A percentile compares a stretch with the other conserved stretches of the same genome.
Evolutionary conservation across 2,797 vertebrate species (phyloP).

Genomic region (Brachymystax lenok): DNA sequence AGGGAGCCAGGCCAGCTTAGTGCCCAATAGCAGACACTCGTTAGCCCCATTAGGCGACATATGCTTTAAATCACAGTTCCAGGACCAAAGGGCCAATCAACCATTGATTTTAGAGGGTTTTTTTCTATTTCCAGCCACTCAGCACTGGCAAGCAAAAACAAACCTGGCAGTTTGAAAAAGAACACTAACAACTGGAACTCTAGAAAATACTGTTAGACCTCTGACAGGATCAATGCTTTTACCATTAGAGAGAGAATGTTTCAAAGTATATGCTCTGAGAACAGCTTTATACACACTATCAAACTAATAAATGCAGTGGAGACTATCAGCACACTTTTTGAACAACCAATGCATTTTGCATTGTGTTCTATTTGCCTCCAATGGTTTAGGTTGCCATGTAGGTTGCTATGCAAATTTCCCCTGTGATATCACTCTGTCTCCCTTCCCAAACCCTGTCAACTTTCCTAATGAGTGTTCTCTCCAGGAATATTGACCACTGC

Average conservation of each 20-base stretch:
- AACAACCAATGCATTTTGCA: background rate
- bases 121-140: slow-evolving; percentile 49
- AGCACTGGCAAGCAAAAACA: slow-evolving; percentile 63
- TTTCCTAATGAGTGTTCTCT: background rate
- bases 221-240: slow-evolving; percentile 27
- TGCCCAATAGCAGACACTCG: slow-evolving; percentile 82
- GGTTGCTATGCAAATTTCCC: background rate
- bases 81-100: slow-evolving; percentile 74
- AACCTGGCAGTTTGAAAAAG: slow-evolving; percentile 60
- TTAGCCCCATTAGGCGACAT: slow-evolving; percentile 89
- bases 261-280: background rate
- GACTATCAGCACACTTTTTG: no score
- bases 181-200: slow-evolving; percentile 1
- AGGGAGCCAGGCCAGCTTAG: slow-evolving; percentile 60
- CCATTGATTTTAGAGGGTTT: slow-evolving; percentile 69
- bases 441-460: background rate
- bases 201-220: background rate
- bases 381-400: background rate
- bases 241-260: slow-evolving; percentile 15
- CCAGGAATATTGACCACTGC: background rate
- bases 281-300: no score
- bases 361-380: background rate
- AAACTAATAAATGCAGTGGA: no score
- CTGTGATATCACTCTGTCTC: background rate
- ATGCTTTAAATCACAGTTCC: slow-evolving; percentile 84